Evolutionary conservation across 2,888 invertebrate genomes (phyloP), one percentile per base, ranked within the genome.

Genomic region (Zootermopsis nevadensis): DNA sequence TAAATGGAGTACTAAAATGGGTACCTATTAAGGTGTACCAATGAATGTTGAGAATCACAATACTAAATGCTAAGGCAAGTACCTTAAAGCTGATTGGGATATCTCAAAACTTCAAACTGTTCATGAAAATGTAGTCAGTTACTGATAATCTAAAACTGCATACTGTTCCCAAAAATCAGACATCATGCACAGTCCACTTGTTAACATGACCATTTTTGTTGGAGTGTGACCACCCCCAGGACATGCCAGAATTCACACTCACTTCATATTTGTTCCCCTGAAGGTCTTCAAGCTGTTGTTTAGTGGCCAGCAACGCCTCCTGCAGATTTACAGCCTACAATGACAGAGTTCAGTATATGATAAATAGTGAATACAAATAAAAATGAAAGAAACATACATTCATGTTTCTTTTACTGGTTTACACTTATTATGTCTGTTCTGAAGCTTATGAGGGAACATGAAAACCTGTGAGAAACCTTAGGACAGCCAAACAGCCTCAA

Each of bases 221-320:
- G 19, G 35, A 24, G 33, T 55, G 79, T 24, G 79, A 60, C 79
- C 79, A 79, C 10, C 60, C 79, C 79, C 79, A 79, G 8, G 79
- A 79, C 60, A 77, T 48, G 48, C 77, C 77, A 53, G 77, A 77
- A 53, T 60, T 79, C 60, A 79, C 79, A 79, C 79, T 79, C 79
- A 79, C 79, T 79, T 79, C 79, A 79, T 35, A 79, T 79, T 79
- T 79, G n/a, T 60, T 79, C 30, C 60, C 79, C 31, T 79, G 35
- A 12, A 79, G n/a, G 19, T 79, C 79, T 60, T 66, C 66, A 24
- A 35, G 55, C 79, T 66, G 79, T 27, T 79, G 74, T 66, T 79
- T 79, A 7, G 79, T 79, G 7, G 24, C 60, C 19, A 79, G 12
- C 19, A 79, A 55, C 33, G 79, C 79, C 31, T 79, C 66, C 15